Conservation (phyloP, 92 coral and sea anemone genomes). For the Phenganax marumi region DNA sequence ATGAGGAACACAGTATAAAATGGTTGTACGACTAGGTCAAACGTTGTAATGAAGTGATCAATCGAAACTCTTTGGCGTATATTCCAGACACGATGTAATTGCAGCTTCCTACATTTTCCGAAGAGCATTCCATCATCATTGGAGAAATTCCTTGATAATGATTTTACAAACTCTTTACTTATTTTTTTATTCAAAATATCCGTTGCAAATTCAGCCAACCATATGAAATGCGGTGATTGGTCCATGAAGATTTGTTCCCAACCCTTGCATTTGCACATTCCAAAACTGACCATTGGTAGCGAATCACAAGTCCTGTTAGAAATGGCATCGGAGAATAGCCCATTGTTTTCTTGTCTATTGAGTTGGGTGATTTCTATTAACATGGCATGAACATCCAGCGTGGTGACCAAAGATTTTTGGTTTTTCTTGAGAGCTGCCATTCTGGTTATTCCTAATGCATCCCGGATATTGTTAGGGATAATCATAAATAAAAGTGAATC, state of each 20-base stretch:
- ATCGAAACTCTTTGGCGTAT: conserved; percentile 67
- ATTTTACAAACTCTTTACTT: conserved; percentile 50
- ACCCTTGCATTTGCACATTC: conserved; percentile 85
- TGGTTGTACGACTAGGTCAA: conserved; percentile 82
- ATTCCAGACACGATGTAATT: conserved; percentile 69
- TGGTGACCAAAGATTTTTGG: conserved; percentile 77
- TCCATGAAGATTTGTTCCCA: conserved; percentile 79
- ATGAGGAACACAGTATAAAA: conserved; percentile 71
- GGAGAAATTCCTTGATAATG: not conserved
- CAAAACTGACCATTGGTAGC: conserved; percentile 65
- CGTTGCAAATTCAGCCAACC: conserved; percentile 83
- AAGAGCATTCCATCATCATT: conserved; percentile 52
- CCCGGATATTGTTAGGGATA: conserved; percentile 69
- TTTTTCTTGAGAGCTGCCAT: conserved; percentile 68
- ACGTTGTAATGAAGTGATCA: conserved; percentile 63
- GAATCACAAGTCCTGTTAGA: conserved; percentile 83
- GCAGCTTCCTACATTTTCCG: conserved; percentile 80
- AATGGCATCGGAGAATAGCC: conserved; percentile 69
- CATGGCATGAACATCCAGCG: conserved; percentile 72
- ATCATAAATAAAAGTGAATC: conserved; percentile 78
- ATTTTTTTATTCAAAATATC: conserved; percentile 76
- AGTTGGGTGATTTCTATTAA: conserved; percentile 56
- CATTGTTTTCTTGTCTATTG: conserved; percentile 38
- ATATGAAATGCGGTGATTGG: conserved; percentile 64
- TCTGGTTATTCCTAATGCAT: conserved; percentile 61